Percentiles rank a stretch among this genome's conserved stretches.
phyloP scores from a whole-genome alignment of 2,888 invertebrate genomes.

The Eilema sororculum region DNA sequence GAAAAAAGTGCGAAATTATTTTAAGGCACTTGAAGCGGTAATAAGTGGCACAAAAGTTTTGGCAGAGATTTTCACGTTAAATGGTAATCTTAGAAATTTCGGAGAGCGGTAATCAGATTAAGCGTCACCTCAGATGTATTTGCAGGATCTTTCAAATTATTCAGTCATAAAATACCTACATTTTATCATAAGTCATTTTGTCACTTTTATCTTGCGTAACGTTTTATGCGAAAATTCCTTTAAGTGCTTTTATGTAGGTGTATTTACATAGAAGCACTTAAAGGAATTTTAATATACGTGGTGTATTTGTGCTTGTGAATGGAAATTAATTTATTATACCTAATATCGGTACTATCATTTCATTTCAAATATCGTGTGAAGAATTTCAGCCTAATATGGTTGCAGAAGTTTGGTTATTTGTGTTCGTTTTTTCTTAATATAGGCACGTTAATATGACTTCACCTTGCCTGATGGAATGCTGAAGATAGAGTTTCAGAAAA shows the following conservation, averaged over 20 bases:
- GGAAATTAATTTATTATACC: constrained; percentile 27
- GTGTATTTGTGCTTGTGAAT: constrained; percentile 2
- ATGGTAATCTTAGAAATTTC: constrained; percentile 73
- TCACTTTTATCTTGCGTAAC: constrained; percentile 49
- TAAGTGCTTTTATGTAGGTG: constrained; percentile 43
- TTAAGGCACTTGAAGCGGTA: constrained; percentile 74
- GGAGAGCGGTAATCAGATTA: constrained; percentile 73
- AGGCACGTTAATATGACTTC: no score
- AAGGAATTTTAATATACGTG: background rate
- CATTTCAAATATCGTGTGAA: no score
- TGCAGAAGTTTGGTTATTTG: no score
- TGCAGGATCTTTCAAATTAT: constrained; percentile 62
- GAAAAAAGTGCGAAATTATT: constrained; percentile 76
- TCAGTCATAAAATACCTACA: constrained; percentile 61
- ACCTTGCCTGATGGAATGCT: no score
- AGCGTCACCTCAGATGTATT: constrained; percentile 67
- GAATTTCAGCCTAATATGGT: no score
- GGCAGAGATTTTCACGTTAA: constrained; percentile 72
- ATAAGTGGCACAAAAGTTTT: constrained; percentile 74
- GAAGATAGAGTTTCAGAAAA: no score
- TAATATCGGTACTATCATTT: constrained; percentile 32
- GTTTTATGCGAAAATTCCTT: constrained; percentile 45
- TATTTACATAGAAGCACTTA: background rate
- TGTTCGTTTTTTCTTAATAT: no score
- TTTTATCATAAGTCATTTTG: constrained; percentile 61